Percentiles rank a stretch among this genome's conserved stretches.
These are phyloP conservation scores for Ganaspis brasiliensis DNA, from an alignment of 2,888 invertebrate species.

Conservation along the genomic window DNA sequence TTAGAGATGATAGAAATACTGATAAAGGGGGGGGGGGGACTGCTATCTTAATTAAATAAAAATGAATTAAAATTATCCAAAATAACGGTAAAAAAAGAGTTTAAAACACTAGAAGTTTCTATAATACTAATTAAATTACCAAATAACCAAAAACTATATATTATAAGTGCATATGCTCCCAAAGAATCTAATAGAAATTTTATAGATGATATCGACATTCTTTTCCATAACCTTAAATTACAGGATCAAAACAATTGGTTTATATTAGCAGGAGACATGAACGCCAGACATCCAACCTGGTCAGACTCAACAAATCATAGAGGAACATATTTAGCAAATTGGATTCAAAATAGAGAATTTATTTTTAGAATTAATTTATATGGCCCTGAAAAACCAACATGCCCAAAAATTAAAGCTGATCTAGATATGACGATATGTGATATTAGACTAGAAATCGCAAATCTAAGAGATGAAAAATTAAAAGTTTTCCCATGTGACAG, in stretches of 20 bases:
- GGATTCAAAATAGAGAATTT: background rate
- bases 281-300: slow-evolving; percentile 40
- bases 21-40: slow-evolving; percentile 52
- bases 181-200: slow-evolving; percentile 26
- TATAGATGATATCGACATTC: slow-evolving; percentile 16
- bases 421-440: background rate
- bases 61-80: slow-evolving; percentile 39
- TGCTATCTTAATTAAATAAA: slow-evolving; percentile 51
- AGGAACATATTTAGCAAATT: slow-evolving; percentile 18
- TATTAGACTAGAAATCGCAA: background rate
- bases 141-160: background rate
- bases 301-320: background rate
- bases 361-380: slow-evolving; percentile 41
- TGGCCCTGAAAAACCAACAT: slow-evolving; percentile 25
- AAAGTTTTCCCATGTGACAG: slow-evolving; percentile 42
- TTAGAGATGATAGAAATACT: slow-evolving; percentile 52
- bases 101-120: slow-evolving; percentile 47
- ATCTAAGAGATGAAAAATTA: background rate
- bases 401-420: background rate
- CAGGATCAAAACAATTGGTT: slow-evolving; percentile 41
- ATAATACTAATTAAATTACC: slow-evolving; percentile 45
- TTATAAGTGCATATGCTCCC: slow-evolving; percentile 49
- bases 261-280: slow-evolving; percentile 53
- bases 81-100: slow-evolving; percentile 2
- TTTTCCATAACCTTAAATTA: slow-evolving; percentile 40